Evolutionary conservation across 2,888 invertebrate genomes (phyloP).

Genomic region (Drosophila buzzatii): DNA sequence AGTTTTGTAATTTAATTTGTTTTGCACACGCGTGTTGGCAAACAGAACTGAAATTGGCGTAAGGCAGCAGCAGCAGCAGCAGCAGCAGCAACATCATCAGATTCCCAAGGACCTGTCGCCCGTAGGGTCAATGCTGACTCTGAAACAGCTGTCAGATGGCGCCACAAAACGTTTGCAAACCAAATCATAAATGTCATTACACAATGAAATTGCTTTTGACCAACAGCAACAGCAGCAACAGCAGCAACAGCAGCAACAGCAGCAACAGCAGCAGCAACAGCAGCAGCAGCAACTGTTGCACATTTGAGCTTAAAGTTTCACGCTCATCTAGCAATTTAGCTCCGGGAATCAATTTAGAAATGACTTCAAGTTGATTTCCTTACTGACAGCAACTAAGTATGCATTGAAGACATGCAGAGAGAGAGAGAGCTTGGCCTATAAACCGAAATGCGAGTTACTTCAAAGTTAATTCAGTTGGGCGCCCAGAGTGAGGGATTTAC

Average conservation of each 20-base stretch:
- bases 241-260: conserved; percentile 10
- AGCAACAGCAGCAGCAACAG: conserved; percentile 12
- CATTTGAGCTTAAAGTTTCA: conserved; percentile 16
- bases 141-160: conserved; percentile 67
- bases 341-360: conserved; percentile 18
- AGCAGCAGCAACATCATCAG: not conserved
- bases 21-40: conserved; percentile 39
- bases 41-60: conserved; percentile 51
- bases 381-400: not conserved
- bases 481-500: conserved; percentile 54
- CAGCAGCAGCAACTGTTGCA: conserved; percentile 32
- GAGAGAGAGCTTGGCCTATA: conserved; percentile 3
- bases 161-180: conserved; percentile 30
- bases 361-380: not conserved
- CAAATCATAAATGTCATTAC: conserved; percentile 76
- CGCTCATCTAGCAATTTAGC: not conserved
- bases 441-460: conserved; percentile 33
- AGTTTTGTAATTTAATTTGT: conserved; percentile 73
- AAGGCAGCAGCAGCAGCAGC: conserved; percentile 2
- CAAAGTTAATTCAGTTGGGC: conserved; percentile 61
- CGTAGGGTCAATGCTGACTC: conserved; percentile 24
- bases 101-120: conserved; percentile 23
- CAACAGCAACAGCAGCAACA: conserved; percentile 6
- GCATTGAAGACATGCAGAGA: conserved; percentile 5
- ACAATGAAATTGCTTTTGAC: conserved; percentile 41